A percentile compares a stretch with the other conserved stretches of the same genome.
These are phyloP conservation scores for Eulemur coronatus DNA, from an alignment of 2,797 vertebrate genomes.

Conservation along the genomic window DNA sequence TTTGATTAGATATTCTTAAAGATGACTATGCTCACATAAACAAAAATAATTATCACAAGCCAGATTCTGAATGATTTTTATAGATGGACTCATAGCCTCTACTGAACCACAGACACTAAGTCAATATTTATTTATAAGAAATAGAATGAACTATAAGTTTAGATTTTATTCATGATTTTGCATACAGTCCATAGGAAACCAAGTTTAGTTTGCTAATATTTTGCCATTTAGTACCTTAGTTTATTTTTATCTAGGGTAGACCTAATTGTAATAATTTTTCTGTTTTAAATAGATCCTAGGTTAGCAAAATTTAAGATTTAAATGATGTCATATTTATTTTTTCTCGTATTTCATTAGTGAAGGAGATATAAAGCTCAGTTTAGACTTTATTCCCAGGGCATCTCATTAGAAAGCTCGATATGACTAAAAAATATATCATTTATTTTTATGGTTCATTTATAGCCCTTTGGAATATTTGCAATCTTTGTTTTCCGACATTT, in stretches of 20 bases:
- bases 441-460: slow-evolving; percentile 49
- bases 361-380: not conserved
- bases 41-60: not conserved
- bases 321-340: slow-evolving; percentile 47
- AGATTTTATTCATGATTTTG: not conserved
- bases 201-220: not conserved
- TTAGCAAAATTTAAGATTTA: slow-evolving; percentile 47
- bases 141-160: not conserved
- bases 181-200: not conserved
- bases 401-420: slow-evolving; percentile 37
- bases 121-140: not conserved
- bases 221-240: not conserved
- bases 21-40: not conserved
- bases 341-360: slow-evolving; percentile 55
- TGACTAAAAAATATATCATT: slow-evolving; percentile 1
- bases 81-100: not conserved
- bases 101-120: not conserved
- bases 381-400: slow-evolving; percentile 24
- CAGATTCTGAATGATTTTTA: not conserved
- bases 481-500: not conserved
- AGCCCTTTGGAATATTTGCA: slow-evolving; percentile 26
- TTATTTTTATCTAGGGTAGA: not conserved
- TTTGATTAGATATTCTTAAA: not conserved
- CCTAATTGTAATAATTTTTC: not conserved
- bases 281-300: not conserved